phyloP scores from a whole-genome alignment of 2,888 invertebrate genomes.

The Stenoptilia bipunctidactyla region DNA sequence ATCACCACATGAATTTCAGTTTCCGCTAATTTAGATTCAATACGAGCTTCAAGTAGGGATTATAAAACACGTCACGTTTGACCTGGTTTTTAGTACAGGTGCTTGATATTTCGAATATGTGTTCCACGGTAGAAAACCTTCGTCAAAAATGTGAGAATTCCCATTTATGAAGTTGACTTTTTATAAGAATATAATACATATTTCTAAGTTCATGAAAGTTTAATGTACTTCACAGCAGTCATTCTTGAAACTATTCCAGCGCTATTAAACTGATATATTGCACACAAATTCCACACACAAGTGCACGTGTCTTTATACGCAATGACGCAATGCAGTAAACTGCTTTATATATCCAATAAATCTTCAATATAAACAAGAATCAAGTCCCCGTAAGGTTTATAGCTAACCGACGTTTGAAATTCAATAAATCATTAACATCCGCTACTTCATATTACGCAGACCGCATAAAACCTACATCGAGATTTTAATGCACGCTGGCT shows the following conservation, averaged over 20 bases:
- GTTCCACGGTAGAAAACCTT: constrained; percentile 7
- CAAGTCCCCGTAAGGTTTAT: constrained; percentile 38
- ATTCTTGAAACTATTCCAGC: background rate
- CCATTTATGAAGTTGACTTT: too few species aligned
- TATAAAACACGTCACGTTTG: constrained; percentile 16
- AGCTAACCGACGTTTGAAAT: constrained; percentile 46
- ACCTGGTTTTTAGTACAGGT: constrained; percentile 12
- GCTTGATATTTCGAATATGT: constrained; percentile 3
- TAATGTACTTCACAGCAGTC: too few species aligned
- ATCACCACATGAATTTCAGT: too few species aligned
- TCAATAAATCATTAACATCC: constrained; percentile 57
- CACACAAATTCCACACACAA: background rate
- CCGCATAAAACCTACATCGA: constrained; percentile 26
- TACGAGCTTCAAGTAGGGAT: constrained; percentile 15
- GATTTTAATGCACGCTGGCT: constrained; percentile 27
- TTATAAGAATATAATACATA: too few species aligned
- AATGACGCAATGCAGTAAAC: constrained; percentile 40
- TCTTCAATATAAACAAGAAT: constrained; percentile 44
- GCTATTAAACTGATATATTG: constrained; percentile 1
- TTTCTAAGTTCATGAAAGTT: too few species aligned
- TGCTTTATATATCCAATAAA: constrained; percentile 38
- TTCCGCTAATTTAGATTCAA: constrained; percentile 19
- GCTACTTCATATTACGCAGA: constrained; percentile 39
- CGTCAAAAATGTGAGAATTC: background rate
- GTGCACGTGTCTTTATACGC: constrained; percentile 14